A percentile compares a stretch with the other conserved stretches of the same genome.
Evolutionary conservation across 2,113 vertebrate genomes (phyloP).

Genomic region (Canis aureus): DNA sequence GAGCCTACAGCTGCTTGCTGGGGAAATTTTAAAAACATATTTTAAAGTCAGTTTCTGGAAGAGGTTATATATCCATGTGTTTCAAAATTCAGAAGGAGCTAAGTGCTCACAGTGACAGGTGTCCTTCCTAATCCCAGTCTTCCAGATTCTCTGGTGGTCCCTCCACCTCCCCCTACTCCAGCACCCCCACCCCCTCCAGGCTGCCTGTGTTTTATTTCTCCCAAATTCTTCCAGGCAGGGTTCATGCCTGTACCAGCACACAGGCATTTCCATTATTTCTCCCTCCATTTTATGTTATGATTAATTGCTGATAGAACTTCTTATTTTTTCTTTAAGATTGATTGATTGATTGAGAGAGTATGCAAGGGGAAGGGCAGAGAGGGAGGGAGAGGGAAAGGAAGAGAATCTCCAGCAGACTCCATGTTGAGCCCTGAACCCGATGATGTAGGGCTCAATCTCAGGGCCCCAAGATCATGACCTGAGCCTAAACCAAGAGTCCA

Average conservation of each 20-base stretch:
- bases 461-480: neutral
- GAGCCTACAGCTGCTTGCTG: neutral
- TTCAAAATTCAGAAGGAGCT: neutral
- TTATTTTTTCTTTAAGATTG: neutral
- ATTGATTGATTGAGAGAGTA: neutral
- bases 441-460: neutral
- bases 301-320: neutral
- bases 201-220: neutral
- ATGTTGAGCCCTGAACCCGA: neutral
- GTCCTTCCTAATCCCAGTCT: neutral
- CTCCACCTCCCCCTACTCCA: too few species aligned
- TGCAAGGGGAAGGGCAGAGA: neutral
- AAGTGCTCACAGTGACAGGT: neutral
- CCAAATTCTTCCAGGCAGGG: neutral
- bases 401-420: neutral
- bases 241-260: neutral
- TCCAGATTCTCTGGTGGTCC: neutral
- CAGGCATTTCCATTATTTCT: neutral
- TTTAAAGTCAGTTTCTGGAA: conserved; percentile 48
- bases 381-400: neutral
- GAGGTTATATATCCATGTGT: neutral
- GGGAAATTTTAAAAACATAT: neutral
- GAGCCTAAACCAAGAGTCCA: neutral
- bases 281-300: neutral
- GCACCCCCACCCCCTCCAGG: neutral